A percentile compares a stretch with the other conserved stretches of the same genome.
Conservation (phyloP, 2,888 invertebrate genomes). For the Athripsodes cinereus region DNA sequence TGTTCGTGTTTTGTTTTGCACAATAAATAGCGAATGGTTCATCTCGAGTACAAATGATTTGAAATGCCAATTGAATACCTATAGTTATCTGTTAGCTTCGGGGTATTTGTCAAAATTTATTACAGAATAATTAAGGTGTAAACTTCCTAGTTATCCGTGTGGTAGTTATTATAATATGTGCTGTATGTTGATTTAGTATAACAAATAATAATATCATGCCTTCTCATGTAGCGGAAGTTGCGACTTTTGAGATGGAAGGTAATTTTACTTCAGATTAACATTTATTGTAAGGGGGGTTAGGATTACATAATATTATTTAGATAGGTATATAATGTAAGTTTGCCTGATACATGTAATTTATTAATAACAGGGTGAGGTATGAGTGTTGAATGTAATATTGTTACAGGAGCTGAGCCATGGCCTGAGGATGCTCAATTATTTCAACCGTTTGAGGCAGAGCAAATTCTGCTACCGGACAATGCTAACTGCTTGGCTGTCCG, state of each 20-base stretch:
- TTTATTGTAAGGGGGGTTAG: neutral
- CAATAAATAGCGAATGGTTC: no score
- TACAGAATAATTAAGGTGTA: no score
- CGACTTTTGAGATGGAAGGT: constrained; percentile 15
- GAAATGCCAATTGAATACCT: no score
- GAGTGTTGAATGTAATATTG: neutral
- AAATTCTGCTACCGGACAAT: constrained; percentile 89
- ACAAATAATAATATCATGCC: constrained; percentile 10
- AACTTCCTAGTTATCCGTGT: no score
- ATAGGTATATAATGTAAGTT: neutral
- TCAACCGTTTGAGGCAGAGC: constrained; percentile 89
- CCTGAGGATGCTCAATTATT: constrained; percentile 79
- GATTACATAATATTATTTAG: neutral
- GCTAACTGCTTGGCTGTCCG: constrained; percentile 92
- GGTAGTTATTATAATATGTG: no score
- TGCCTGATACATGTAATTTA: neutral
- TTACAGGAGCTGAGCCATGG: constrained; percentile 66
- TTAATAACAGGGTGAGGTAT: no score
- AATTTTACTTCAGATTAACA: neutral
- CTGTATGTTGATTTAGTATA: no score
- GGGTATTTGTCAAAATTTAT: no score
- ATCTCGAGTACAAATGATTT: no score
- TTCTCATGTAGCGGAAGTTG: constrained; percentile 12
- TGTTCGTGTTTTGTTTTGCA: no score
- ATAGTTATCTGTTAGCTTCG: no score